Evolutionary conservation across 2,113 vertebrate genomes (phyloP).

Genomic region (Thamnophis sirtalis): DNA sequence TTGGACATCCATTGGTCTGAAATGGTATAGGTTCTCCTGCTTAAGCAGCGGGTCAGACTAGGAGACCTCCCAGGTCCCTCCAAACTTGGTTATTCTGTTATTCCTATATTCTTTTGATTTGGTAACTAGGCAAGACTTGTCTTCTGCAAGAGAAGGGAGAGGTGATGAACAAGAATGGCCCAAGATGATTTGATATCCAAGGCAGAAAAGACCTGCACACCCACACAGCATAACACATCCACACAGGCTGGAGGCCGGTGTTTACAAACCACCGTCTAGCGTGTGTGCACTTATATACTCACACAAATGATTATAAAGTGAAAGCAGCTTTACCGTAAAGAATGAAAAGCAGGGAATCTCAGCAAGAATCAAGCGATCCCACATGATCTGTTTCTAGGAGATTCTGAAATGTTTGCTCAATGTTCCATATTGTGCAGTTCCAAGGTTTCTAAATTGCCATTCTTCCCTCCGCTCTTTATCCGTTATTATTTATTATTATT

Average conservation of each 20-base stretch:
- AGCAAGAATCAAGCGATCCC: neutral
- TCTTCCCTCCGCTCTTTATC: neutral
- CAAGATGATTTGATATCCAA: neutral
- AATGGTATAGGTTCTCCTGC: too few relatives aligned
- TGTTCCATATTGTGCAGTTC: neutral
- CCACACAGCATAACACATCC: neutral
- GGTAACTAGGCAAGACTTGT: too few relatives aligned
- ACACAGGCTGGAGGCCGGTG: neutral
- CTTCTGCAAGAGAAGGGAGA: too few relatives aligned
- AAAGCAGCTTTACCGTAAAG: neutral
- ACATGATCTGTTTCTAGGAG: neutral
- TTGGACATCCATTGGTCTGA: too few relatives aligned
- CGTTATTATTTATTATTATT: neutral
- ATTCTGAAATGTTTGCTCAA: neutral
- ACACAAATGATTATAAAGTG: neutral
- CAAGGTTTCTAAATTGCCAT: neutral
- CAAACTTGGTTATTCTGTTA: too few relatives aligned
- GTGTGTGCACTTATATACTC: neutral
- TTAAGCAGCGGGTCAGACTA: too few relatives aligned
- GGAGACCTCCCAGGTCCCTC: too few relatives aligned
- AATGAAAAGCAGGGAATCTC: neutral
- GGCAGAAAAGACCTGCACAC: neutral
- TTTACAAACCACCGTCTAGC: neutral
- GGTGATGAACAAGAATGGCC: neutral
- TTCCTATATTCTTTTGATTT: too few relatives aligned